Evolutionary conservation across 2,888 invertebrate genomes (phyloP).

Genomic region (Troides helena): DNA sequence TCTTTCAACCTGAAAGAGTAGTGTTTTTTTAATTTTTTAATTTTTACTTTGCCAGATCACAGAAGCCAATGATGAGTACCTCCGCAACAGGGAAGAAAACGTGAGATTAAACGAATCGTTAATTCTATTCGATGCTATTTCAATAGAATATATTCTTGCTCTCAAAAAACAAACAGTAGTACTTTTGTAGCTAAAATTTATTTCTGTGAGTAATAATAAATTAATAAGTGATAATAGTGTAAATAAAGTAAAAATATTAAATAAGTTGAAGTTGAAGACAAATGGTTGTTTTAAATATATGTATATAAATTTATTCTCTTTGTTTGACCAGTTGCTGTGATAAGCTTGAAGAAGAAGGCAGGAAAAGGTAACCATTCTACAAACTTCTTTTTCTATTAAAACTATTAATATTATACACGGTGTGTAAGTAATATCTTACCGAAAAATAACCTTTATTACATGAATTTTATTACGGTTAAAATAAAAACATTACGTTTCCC

Average conservation of each 20-base stretch:
- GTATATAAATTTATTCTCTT: too few species aligned
- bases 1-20: conserved; percentile 84
- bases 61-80: not conserved
- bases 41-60: not conserved
- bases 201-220: too few species aligned
- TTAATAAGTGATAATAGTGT: too few species aligned
- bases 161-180: too few species aligned
- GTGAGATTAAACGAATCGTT: not conserved
- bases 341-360: conserved; percentile 19
- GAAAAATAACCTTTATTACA: not conserved
- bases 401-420: not conserved
- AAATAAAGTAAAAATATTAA: too few species aligned
- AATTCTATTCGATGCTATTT: too few species aligned
- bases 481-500: not conserved
- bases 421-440: not conserved
- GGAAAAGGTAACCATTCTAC: not conserved
- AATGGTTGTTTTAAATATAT: too few species aligned
- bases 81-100: not conserved
- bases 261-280: too few species aligned
- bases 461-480: not conserved
- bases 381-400: not conserved
- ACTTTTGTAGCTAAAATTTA: too few species aligned
- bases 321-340: not conserved
- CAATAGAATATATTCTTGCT: too few species aligned
- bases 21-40: not conserved